Conservation (phyloP, 2,113 vertebrate genomes). For the Crotalus helleri region DNA sequence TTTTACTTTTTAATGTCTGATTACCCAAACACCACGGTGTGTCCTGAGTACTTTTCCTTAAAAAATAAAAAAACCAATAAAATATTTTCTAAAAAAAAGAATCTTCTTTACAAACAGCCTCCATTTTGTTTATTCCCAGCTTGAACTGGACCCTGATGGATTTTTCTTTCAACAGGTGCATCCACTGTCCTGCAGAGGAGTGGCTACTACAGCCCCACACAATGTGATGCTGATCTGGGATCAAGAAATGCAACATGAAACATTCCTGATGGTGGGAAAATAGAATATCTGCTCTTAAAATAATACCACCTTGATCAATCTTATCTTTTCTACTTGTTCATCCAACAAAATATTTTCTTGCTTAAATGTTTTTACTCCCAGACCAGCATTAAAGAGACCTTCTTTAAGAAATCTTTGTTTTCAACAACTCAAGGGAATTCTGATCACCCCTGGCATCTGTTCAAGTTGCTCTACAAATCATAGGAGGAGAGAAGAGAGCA, state of each 20-base stretch:
- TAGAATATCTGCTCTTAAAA: not conserved
- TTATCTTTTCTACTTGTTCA: not conserved
- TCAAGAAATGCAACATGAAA: not conserved
- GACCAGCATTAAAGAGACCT: not conserved
- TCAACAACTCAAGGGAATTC: not conserved
- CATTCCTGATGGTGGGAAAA: not conserved
- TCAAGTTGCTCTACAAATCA: too few species aligned
- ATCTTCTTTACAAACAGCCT: too few species aligned
- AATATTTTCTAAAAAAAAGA: too few species aligned
- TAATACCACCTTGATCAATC: not conserved
- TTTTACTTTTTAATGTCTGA: too few species aligned
- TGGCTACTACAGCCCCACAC: not conserved
- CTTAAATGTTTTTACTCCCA: not conserved
- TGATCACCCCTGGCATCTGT: not conserved
- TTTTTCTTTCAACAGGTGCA: not conserved
- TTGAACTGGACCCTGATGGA: too few species aligned
- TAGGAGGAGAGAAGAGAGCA: not conserved
- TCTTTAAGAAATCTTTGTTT: not conserved
- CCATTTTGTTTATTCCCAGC: too few species aligned
- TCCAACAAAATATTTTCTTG: not conserved
- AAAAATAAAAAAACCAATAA: too few species aligned
- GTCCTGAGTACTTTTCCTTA: too few species aligned
- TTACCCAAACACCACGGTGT: too few species aligned
- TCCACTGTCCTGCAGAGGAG: not conserved
- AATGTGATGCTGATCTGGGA: not conserved